phyloP scores from a whole-genome alignment of 2,888 invertebrate species.

The Drosophila histrio region DNA sequence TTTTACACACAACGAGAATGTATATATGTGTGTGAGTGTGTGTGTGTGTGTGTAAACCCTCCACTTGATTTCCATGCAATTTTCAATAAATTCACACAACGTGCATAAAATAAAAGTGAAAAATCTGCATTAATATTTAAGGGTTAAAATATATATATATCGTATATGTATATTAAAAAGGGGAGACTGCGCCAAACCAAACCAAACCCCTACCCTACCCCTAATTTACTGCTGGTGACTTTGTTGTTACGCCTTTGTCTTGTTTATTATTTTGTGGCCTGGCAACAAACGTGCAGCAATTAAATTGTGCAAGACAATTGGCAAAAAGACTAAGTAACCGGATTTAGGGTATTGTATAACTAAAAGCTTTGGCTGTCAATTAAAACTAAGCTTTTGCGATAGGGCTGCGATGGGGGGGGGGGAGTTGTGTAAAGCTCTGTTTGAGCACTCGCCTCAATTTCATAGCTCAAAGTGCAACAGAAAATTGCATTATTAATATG shows the following conservation, averaged over 20 bases:
- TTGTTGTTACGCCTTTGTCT: constrained; percentile 68
- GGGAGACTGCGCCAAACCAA: background rate
- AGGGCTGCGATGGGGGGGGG: background rate
- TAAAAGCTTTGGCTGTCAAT: constrained; percentile 58
- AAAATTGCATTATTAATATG: constrained; percentile 80
- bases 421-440: constrained; percentile 11
- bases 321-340: constrained; percentile 31
- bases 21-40: background rate
- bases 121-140: constrained; percentile 65
- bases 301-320: constrained; percentile 76
- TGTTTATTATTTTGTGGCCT: constrained; percentile 74
- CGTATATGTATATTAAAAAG: constrained; percentile 7
- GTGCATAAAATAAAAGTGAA: constrained; percentile 51
- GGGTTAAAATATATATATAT: constrained; percentile 57
- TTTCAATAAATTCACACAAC: constrained; percentile 60
- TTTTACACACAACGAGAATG: background rate
- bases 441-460: constrained; percentile 13
- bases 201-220: background rate
- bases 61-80: constrained; percentile 44
- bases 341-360: background rate
- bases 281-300: constrained; percentile 66
- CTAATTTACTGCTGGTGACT: constrained; percentile 18
- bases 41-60: constrained; percentile 15
- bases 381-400: constrained; percentile 31
- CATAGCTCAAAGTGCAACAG: constrained; percentile 48